Evolutionary conservation across 2,113 vertebrate genomes (phyloP).

Genomic region (Zosterops pallidus): DNA sequence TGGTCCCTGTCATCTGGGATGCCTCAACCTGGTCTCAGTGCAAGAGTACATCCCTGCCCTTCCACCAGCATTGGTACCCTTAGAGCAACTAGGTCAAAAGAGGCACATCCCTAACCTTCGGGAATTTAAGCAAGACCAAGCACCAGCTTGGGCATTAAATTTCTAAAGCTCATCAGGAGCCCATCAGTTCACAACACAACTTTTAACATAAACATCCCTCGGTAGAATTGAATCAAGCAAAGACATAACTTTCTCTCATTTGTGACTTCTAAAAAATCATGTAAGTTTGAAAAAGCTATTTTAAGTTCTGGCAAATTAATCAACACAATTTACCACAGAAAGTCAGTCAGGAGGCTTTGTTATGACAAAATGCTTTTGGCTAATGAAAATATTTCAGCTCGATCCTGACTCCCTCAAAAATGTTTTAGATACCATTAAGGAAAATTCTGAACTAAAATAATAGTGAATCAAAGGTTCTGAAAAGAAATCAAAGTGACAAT

Average conservation of each 20-base stretch:
- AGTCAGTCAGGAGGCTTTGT: neutral
- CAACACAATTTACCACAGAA: neutral
- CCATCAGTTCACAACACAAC: neutral
- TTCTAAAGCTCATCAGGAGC: neutral
- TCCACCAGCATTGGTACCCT: rapidly evolving
- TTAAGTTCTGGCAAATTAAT: neutral
- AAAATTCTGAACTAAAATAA: neutral
- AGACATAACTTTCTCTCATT: neutral
- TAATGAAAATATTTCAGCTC: neutral
- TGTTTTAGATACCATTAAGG: neutral
- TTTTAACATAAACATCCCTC: neutral
- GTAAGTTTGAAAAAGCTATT: neutral
- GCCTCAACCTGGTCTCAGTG: neutral
- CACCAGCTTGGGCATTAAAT: neutral
- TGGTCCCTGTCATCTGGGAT: neutral
- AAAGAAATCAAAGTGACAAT: neutral
- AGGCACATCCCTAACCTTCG: neutral
- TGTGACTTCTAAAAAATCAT: neutral
- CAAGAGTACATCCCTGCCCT: neutral
- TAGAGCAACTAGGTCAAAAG: neutral
- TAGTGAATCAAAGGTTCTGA: neutral
- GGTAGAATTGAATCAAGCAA: neutral
- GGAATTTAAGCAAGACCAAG: neutral
- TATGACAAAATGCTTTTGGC: neutral
- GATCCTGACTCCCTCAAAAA: neutral